Evolutionary conservation across 1,140 invertebrate genomes (phyloP).

Genomic region (Leptinotarsa defecta): DNA sequence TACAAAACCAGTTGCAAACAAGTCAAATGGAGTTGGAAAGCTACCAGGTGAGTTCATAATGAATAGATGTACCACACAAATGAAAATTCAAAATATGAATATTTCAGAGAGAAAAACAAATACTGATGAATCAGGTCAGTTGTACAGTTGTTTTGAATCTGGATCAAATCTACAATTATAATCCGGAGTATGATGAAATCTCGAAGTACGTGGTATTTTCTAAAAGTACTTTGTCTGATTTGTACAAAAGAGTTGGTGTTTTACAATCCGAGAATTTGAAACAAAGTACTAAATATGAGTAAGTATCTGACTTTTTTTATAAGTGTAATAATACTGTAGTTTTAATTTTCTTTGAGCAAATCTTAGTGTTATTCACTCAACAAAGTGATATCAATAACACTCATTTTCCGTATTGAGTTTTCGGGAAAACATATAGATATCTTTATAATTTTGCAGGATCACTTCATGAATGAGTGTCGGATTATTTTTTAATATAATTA

Average conservation of each 20-base stretch:
- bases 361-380: no score
- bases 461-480: not conserved
- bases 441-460: not conserved
- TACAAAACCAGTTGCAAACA: constrained; percentile 48
- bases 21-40: constrained; percentile 52
- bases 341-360: no score
- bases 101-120: constrained; percentile 69
- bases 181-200: constrained; percentile 60
- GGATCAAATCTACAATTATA: constrained; percentile 69
- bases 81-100: not conserved
- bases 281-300: constrained; percentile 66
- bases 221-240: constrained; percentile 59
- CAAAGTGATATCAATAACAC: not conserved
- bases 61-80: not conserved
- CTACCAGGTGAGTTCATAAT: constrained; percentile 53
- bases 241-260: constrained; percentile 68
- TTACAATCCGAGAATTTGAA: constrained; percentile 66
- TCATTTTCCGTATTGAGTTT: not conserved
- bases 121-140: constrained; percentile 70
- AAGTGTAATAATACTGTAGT: not conserved
- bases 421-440: not conserved
- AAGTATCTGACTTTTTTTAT: constrained; percentile 36
- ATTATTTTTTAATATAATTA: not conserved
- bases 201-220: constrained; percentile 68
- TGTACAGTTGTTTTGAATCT: constrained; percentile 67